Conservation (phyloP, 2,888 invertebrate species). For the Coleophora flavipennella region DNA sequence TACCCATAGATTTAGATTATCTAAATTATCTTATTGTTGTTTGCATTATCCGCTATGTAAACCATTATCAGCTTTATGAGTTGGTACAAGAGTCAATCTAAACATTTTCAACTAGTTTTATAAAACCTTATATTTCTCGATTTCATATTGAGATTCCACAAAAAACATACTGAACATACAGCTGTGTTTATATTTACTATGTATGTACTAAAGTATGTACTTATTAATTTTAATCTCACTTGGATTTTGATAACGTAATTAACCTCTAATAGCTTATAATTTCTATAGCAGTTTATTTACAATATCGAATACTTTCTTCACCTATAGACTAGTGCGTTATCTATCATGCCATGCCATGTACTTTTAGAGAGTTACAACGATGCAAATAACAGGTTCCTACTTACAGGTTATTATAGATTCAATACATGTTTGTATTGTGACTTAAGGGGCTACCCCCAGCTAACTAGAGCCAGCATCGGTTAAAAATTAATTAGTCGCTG, state of each 20-base stretch:
- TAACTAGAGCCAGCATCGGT: too few relatives aligned
- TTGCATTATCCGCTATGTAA: too few relatives aligned
- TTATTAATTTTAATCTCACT: constrained; percentile 69
- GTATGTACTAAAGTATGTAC: constrained; percentile 20
- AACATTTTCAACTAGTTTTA: too few relatives aligned
- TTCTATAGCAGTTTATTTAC: constrained; percentile 61
- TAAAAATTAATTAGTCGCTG: too few relatives aligned
- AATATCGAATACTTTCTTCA: constrained; percentile 38
- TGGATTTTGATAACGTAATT: constrained; percentile 63
- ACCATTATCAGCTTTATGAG: too few relatives aligned
- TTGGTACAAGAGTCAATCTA: too few relatives aligned
- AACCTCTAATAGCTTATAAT: constrained; percentile 52
- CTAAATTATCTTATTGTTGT: too few relatives aligned
- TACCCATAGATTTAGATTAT: too few relatives aligned
- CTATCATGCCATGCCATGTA: constrained; percentile 21
- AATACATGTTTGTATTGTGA: too few relatives aligned
- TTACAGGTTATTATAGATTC: not conserved
- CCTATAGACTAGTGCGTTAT: constrained; percentile 30
- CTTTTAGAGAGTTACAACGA: constrained; percentile 11
- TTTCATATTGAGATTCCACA: constrained; percentile 39
- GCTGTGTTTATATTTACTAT: constrained; percentile 36
- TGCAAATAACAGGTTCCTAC: not conserved
- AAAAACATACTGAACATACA: constrained; percentile 50
- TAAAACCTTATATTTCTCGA: too few relatives aligned
- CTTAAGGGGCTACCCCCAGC: too few relatives aligned